Base-by-base conservation (phyloP, 2,797 vertebrate genomes). In the Sorex maritimensis region DNA sequence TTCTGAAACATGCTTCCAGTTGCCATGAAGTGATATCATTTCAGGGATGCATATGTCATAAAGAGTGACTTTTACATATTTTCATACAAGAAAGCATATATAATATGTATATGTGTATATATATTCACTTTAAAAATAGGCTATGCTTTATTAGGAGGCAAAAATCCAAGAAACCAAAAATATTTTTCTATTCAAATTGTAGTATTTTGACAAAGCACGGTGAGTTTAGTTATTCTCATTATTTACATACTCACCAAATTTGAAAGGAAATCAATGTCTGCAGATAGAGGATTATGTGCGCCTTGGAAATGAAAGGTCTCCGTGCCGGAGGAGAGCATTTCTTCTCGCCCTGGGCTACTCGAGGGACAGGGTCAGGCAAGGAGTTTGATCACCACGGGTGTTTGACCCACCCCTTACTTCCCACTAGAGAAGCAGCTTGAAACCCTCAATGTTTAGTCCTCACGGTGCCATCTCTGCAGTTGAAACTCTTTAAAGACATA, bases 131-230 rank as follows among this genome's bases (percentile, higher is more conserved):
- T 58, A 2, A 19, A 58, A 58, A 83, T 74, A 63, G 11, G 28
- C 49, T 79, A 44, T 65, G 46, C 72, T 80, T 79, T 85, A 65
- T 71, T 75, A 8, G 38, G 71, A 73, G 63, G 49, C 63, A 28
- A 88, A 80, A 46, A 72, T 3, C 28, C 26, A 77, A 23, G 34
- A 38, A 52, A 63, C 10, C 3, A n/a, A 14, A 11, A 38, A 26
- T 14, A 52, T 11, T 52, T 52, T 52, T 52, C 49, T 14, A 52
- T 52, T 52, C 28, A 13, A 28, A 81, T 3, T 34, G 58, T 55
- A 78, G 86, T 72, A 26, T 84, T 89, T 92, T 78, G 38, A 65
- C 77, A 69, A 94, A 83, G 71, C 73, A 26, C 0, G 46, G 26
- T 30, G 41, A 80, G 68, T 67, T 86, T 41, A n/a, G 10, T 82